Base-by-base conservation (phyloP, 2,888 invertebrate species). In the Drosophila bunnanda region DNA sequence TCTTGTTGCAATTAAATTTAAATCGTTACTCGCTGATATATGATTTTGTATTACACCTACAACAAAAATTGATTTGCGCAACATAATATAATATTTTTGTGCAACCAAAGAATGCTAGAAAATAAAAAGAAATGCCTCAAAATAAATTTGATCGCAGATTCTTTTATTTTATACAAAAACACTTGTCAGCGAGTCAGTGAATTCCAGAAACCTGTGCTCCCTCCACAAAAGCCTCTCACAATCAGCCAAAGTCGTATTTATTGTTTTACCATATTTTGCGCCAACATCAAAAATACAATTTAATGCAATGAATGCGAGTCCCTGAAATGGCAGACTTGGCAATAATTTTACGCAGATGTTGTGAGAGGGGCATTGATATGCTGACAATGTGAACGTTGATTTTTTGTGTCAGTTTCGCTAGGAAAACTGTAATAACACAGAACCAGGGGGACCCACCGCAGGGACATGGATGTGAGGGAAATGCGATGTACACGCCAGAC, bases 361-460 rank as follows among this genome's bases (percentile, higher is more conserved):
- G 15, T 30, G 50, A 34, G 41, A 60, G 34, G 68, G 61, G 61
- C 82, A 84, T 87, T 80, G 82, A 82, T 84, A 87, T 87, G 85
- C 88, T 84, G 85, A 77, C 85, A 87, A 78, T 85, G 84, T 85
- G 74, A 77, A 77, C 75, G 67, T 67, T 76, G 87, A 84, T 79
- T 80, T 82, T 72, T 67, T 73, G 39, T 28, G 55, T n/a, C 59
- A 69, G 54, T 53, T 58, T 34, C 59, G 41, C 46, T 41, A 43
- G 54, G 56, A 73, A 73, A 69, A 71, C 50, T 65, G 67, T 83
- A 80, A 75, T 78, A 72, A 69, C 75, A 78, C 44, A 74, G 61
- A 59, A 50, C 57, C 70, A 70, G 30, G 32, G 25, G 25, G 32
- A 50, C 22, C 22, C 50, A 50, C 50, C 50, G 20, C 50, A 50